A percentile compares a stretch with the other conserved stretches of the same genome.
Conservation (phyloP, 2,888 invertebrate species). For the Nymphalis c-album region DNA sequence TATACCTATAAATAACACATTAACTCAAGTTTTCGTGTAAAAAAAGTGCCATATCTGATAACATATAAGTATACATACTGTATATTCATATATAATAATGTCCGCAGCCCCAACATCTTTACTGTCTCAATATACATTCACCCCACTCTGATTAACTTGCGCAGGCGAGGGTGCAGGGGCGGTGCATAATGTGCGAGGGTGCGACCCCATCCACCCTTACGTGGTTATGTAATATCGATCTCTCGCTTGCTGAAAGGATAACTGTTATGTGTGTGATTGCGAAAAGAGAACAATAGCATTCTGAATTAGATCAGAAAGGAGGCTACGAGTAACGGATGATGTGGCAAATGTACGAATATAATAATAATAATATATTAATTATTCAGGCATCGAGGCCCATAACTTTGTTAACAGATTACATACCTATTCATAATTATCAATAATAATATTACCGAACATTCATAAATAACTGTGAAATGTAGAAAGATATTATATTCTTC, state of each 20-base stretch:
- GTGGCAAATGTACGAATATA: too few species aligned
- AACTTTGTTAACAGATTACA: too few species aligned
- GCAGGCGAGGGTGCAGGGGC: conserved; percentile 34
- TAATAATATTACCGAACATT: too few species aligned
- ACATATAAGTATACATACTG: too few species aligned
- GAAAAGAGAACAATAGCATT: background rate
- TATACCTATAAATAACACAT: too few species aligned
- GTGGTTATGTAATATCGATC: conserved; percentile 42
- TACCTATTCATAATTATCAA: too few species aligned
- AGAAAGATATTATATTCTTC: background rate
- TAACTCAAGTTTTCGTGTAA: too few species aligned
- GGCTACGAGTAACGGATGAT: too few species aligned
- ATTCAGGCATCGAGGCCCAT: too few species aligned
- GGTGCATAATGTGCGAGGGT: conserved; percentile 29
- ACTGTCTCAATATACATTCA: conserved; percentile 1
- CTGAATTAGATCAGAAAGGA: too few species aligned
- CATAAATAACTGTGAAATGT: background rate
- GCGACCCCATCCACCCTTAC: conserved; percentile 32
- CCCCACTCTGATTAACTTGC: conserved; percentile 22
- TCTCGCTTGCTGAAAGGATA: conserved; percentile 1
- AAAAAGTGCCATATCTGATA: too few species aligned
- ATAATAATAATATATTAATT: too few species aligned
- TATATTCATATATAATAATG: background rate
- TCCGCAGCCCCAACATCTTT: background rate
- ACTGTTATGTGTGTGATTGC: conserved; percentile 15